These are phyloP conservation scores for Akabosia matsudoensis DNA, from an alignment of 1,140 invertebrate species.

Conservation along the genomic window DNA sequence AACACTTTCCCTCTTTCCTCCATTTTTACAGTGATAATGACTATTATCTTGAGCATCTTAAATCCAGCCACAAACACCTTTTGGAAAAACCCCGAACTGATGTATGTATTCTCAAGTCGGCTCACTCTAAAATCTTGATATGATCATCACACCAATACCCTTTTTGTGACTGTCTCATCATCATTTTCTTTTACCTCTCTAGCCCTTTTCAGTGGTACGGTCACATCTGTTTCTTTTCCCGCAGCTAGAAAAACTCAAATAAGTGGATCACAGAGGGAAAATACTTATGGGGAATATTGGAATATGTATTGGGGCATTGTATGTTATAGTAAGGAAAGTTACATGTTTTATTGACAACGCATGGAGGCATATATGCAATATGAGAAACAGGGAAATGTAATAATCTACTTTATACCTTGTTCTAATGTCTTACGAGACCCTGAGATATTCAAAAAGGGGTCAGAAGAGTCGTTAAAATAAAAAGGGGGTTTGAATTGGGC, in stretches of 20 bases:
- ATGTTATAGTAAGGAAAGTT: no score
- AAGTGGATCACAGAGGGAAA: background rate
- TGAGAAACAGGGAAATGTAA: background rate
- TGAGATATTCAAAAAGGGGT: background rate
- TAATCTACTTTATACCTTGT: slow-evolving; percentile 14
- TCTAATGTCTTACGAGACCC: slow-evolving; percentile 16
- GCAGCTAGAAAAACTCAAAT: background rate
- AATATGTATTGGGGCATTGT: background rate
- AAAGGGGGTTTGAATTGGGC: no score
- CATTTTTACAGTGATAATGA: background rate
- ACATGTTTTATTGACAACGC: no score
- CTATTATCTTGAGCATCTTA: background rate
- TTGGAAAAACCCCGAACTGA: no score
- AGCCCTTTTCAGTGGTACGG: background rate
- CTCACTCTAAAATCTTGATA: background rate
- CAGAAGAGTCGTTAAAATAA: background rate
- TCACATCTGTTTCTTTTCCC: slow-evolving; percentile 10
- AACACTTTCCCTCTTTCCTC: background rate
- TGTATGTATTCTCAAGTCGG: no score
- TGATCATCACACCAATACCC: background rate
- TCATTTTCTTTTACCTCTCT: background rate
- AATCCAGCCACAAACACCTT: no score
- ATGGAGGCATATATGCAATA: background rate
- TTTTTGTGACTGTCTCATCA: background rate
- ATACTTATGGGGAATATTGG: background rate